Conservation (phyloP, 2,113 vertebrate species). For the Pterocles orientalis region DNA sequence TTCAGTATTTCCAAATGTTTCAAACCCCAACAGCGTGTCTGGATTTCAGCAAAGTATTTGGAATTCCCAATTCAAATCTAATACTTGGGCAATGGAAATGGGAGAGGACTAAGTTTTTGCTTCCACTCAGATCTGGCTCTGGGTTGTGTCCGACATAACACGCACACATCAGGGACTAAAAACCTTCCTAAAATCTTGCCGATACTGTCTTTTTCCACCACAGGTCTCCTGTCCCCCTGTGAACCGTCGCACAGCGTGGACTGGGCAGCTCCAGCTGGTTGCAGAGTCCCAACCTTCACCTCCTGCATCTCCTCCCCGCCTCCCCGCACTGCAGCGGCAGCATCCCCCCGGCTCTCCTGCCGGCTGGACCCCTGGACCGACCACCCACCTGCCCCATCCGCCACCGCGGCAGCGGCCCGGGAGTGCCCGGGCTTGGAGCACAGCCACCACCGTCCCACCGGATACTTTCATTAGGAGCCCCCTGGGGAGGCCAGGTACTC, state of each 20-base stretch:
- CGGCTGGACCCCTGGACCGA: background rate
- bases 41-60: background rate
- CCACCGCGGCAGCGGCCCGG: background rate
- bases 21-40: background rate
- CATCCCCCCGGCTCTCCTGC: background rate
- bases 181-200: too few species aligned
- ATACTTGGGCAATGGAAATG: background rate
- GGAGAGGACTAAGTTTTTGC: background rate
- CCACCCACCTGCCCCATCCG: background rate
- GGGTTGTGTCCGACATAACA: accelerated
- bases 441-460: background rate
- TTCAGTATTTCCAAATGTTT: background rate
- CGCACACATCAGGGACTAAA: accelerated
- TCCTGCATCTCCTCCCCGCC: background rate
- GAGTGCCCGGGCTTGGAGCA: background rate
- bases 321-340: constrained; percentile 36
- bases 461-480: background rate
- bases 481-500: background rate
- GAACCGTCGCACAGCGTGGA: constrained; percentile 5
- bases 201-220: background rate
- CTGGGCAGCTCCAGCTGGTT: background rate
- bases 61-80: background rate
- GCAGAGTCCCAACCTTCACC: background rate
- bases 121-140: background rate
- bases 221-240: constrained; percentile 51